Evolutionary conservation across 2,888 invertebrate genomes (phyloP), one percentile per base, ranked within the genome.

Genomic region (Drosophila percnosoma): DNA sequence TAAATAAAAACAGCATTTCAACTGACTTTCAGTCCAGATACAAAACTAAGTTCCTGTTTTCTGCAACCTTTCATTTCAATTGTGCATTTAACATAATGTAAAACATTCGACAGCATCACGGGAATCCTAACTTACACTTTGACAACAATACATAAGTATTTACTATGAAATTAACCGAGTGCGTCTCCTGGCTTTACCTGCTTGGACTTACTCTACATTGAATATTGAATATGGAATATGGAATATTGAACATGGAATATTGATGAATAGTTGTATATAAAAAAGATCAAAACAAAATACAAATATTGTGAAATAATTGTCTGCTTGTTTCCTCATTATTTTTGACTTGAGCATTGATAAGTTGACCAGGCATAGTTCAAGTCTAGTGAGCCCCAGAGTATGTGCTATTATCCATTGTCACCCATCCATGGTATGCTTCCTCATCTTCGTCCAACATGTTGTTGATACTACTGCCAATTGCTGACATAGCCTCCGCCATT

Each of bases 1-100:
- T 78, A 87, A 85, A 87, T 82, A 87, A 87, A 84, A 84, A 71
- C 67, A 60, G 54, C 55, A 70, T 60, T 82, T 75, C 63, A 69
- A 72, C 73, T 58, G 54, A 70, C 69, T 68, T 78, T 69, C 58
- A 68, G 52, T 58, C 45, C 21, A 51, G 21, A 54, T 40, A 33
- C 24, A 49, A 36, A 4, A 33, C 21, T 7, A 15, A n/a, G 21
- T 48, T 42, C 31, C 15, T 33, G 34, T 40, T 45, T 31, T 31
- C 53, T 6, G 42, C 73, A 67, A 72, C 72, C 87, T 84, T 78
- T 83, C 73, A 83, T 75, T 82, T 80, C 72, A 87, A 82, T 87
- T 87, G 75, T 73, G 64, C 53, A 69, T 57, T 62, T 65, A 69
- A 65, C 63, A 72, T 69, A 66, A 70, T 60, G 64, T 34, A 10